These are phyloP conservation scores for Anoplopoma fimbria DNA, from an alignment of 2,113 vertebrate genomes.

Conservation along the genomic window DNA sequence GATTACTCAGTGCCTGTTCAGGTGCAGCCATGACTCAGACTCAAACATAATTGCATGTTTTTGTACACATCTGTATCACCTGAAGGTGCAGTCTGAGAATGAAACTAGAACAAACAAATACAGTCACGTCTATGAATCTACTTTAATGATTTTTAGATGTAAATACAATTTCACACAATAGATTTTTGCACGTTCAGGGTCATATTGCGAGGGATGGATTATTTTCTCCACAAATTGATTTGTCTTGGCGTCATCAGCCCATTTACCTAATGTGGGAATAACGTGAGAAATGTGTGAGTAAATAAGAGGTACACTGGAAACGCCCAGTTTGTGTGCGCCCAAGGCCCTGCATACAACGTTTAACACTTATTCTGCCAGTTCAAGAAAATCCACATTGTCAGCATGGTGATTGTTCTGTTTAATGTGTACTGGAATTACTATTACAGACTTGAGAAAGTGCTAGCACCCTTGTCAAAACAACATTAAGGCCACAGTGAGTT, in stretches of 20 bases:
- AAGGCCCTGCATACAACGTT: not conserved
- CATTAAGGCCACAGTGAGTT: not conserved
- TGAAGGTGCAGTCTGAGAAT: not conserved
- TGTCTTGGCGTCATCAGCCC: not conserved
- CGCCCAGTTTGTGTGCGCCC: not conserved
- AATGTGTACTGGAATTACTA: not conserved
- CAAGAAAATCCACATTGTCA: too few relatives aligned
- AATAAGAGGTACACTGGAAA: not conserved
- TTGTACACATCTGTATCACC: not conserved
- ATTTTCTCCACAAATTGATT: slow-evolving; percentile 1
- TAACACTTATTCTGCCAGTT: not conserved
- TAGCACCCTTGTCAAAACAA: not conserved
- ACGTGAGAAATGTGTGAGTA: slow-evolving; percentile 2
- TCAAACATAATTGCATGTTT: slow-evolving; percentile 33
- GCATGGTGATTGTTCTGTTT: not conserved
- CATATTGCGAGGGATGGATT: not conserved
- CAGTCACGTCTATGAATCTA: not conserved
- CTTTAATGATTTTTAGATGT: not conserved
- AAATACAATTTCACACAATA: not conserved
- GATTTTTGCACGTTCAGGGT: not conserved
- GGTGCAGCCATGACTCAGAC: slow-evolving; percentile 49
- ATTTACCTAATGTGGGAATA: not conserved
- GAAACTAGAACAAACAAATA: not conserved
- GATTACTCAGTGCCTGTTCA: slow-evolving; percentile 5
- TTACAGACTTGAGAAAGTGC: not conserved